Percentiles rank a stretch among this genome's conserved stretches.
Evolutionary conservation across 92 coral and sea anemone species (phyloP).

Genomic region (Pocillopora grandis): DNA sequence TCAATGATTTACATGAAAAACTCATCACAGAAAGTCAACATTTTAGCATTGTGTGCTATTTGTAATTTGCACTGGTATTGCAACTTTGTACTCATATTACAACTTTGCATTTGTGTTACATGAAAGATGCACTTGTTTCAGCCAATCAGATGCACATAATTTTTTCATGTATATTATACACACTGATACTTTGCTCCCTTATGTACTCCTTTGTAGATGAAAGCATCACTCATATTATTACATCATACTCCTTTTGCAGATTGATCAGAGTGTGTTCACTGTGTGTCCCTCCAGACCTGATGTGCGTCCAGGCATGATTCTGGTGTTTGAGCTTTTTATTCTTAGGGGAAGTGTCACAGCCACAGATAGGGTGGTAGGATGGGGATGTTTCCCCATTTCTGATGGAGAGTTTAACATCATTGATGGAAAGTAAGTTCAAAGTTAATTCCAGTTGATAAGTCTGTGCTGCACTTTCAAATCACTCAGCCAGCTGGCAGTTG

Average conservation of each 20-base stretch:
- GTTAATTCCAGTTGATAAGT: no score
- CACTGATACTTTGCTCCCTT: no score
- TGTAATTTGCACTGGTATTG: no score
- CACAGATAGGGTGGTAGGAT: slow-evolving; percentile 96
- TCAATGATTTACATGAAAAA: no score
- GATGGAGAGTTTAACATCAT: slow-evolving; percentile 97
- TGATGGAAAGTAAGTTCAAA: slow-evolving; percentile 84
- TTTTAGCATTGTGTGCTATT: no score
- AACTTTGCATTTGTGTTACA: no score
- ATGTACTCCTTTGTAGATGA: no score
- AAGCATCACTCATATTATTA: background rate
- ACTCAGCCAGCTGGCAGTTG: no score
- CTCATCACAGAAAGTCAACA: no score
- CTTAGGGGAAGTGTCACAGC: slow-evolving; percentile 97
- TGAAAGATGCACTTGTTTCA: no score
- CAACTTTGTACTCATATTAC: no score
- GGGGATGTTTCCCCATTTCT: slow-evolving; percentile 98
- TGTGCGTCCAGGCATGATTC: slow-evolving; percentile 97
- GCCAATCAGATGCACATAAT: no score
- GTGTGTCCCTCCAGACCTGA: slow-evolving; percentile 99
- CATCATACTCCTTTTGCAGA: slow-evolving; percentile 43
- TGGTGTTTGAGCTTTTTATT: slow-evolving; percentile 93
- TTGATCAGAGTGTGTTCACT: slow-evolving; percentile 99
- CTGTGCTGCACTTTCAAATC: background rate
- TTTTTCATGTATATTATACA: background rate